These are phyloP conservation scores for Manis javanica DNA, from an alignment of 2,797 vertebrate species.

Conservation along the genomic window DNA sequence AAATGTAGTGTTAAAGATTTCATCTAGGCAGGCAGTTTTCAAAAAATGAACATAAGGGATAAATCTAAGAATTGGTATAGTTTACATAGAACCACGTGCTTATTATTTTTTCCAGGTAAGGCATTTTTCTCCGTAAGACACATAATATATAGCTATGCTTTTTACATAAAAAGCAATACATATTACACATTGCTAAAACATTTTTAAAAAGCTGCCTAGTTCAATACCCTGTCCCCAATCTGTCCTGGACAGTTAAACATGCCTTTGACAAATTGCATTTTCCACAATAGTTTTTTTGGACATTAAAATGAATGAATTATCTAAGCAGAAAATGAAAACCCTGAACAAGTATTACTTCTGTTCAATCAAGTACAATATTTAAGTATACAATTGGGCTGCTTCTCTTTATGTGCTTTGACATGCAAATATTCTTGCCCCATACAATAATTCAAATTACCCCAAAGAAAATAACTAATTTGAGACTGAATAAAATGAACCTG, in stretches of 20 bases:
- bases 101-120: conserved; percentile 49
- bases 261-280: not conserved
- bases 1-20: not conserved
- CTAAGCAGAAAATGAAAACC: conserved; percentile 68
- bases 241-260: not conserved
- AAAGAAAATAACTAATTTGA: conserved; percentile 36
- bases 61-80: not conserved
- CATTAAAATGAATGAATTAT: conserved; percentile 63
- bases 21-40: not conserved
- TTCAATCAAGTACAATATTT: conserved; percentile 35
- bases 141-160: not conserved
- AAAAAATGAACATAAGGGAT: not conserved
- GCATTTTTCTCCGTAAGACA: not conserved
- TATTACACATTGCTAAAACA: not conserved
- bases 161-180: not conserved
- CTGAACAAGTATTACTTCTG: conserved; percentile 47
- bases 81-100: not conserved
- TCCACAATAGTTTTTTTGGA: not conserved
- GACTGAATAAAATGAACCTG: not conserved
- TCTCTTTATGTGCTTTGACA: conserved; percentile 32
- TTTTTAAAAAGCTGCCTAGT: not conserved
- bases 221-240: not conserved
- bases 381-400: conserved; percentile 54
- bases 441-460: not conserved
- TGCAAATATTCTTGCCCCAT: conserved; percentile 24